Base-by-base conservation (phyloP, 2,797 vertebrate species). In the Numenius phaeopus region DNA sequence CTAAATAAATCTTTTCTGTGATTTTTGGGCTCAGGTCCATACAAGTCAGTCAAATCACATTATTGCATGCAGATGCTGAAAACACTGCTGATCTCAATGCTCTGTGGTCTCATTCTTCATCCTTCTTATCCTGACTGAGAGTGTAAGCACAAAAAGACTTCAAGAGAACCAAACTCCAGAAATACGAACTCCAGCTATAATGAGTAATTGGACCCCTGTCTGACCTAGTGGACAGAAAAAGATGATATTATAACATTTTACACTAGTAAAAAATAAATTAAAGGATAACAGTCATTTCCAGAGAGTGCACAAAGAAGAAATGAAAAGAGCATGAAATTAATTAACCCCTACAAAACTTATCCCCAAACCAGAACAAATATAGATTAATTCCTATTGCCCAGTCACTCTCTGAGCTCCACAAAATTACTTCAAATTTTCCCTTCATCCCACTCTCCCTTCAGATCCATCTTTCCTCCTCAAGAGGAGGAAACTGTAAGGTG, bases 31-130 rank as follows among this genome's bases (percentile, higher is more conserved):
- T 92, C 47, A 64, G 71, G 27, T 83, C 57, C 78, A 77, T 39
- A 65, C 7, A 83, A 85, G 57, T 78, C 61, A 50, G 57, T 80
- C 46, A 92, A 78, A 94, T 81, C 34, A 47, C 15, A n/a, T 77
- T 88, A 80, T 54, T 89, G 81, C 72, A 87, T 66, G 72, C 71
- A 96, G 67, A 89, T 83, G 75, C 52, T 83, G 65, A 95, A 96
- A 96, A 78, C 62, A 47, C 34, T 71, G 65, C 90, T 94, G 71
- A 83, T 80, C 30, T 94, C 88, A 67, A 52, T 59, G 52, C 29
- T 83, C 75, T 89, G 42, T 0, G 1, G 26, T 37, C 49, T 93
- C 57, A 62, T 83, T 92, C 83, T 71, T 95, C 39, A 75, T 58
- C 40, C n/a, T 79, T 14, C 44, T 92, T 77, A 85, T 65, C 78